phyloP scores from a whole-genome alignment of 92 coral and sea anemone genomes.

The Parazoanthus atlanticus region DNA sequence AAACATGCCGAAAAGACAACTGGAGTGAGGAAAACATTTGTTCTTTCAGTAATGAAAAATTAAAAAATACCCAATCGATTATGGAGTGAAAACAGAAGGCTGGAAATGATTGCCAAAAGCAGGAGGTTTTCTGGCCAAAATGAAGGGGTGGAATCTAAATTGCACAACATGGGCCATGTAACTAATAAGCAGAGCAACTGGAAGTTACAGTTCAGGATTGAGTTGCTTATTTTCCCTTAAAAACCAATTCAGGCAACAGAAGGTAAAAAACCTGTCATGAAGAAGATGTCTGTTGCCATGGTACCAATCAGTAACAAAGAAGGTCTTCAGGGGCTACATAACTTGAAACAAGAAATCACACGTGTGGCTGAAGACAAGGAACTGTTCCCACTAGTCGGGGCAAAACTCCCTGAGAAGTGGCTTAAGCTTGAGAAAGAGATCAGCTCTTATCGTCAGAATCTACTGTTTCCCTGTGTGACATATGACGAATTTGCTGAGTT shows the following conservation, averaged over 20 bases:
- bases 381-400: slow-evolving; percentile 83
- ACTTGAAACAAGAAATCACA: slow-evolving; percentile 68
- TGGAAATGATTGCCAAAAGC: too few relatives aligned
- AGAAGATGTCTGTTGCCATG: slow-evolving; percentile 55
- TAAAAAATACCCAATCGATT: too few relatives aligned
- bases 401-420: slow-evolving; percentile 82
- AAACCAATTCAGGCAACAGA: slow-evolving; percentile 10
- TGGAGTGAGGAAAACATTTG: too few relatives aligned
- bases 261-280: not conserved
- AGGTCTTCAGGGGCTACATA: slow-evolving; percentile 68
- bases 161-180: too few relatives aligned
- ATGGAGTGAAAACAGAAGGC: too few relatives aligned
- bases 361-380: slow-evolving; percentile 66
- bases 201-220: too few relatives aligned
- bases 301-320: slow-evolving; percentile 79
- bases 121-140: too few relatives aligned
- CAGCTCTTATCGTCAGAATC: slow-evolving; percentile 44
- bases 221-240: too few relatives aligned
- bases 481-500: slow-evolving; percentile 61
- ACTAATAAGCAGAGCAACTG: too few relatives aligned
- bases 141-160: too few relatives aligned
- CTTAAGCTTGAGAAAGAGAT: slow-evolving; percentile 66
- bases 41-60: too few relatives aligned
- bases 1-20: too few relatives aligned
- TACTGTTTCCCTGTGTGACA: slow-evolving; percentile 72